Base-by-base conservation (phyloP, 2,113 vertebrate species). In the Neotragus moschatus region DNA sequence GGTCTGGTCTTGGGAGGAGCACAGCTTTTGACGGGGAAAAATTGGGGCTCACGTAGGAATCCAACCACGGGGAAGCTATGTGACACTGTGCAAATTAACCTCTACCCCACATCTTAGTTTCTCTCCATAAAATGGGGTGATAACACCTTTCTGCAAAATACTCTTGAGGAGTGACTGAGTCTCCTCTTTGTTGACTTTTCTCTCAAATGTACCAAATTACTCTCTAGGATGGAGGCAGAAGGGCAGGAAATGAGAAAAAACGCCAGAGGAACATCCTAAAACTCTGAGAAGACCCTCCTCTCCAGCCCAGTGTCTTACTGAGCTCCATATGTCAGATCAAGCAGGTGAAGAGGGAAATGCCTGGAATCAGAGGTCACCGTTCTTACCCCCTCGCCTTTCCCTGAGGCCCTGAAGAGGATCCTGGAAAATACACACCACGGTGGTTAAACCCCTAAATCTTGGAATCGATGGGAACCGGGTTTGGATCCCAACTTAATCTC, bases 331-430 rank as follows among this genome's bases (percentile, higher is more conserved):
- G 9, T 15, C n/a, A 77, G n/a, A 45, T 51, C n/a, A 39, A 61
- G 12, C 3, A 47, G 26, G 21, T 25, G 15, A 33, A 25, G 90
- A 25, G 23, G 85, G n/a, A 55, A 39, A 4, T 16, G 17, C 13
- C 45, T 10, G 45, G 17, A 51, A 39, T 9, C 30, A 14, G 8
- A 61, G 2, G 4, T 33, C 3, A 1, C n/a, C 7, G 0, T 7
- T 63, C 36, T 10, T 33, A 16, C 15, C 26, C 43, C 11, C 4
- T 47, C 15, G 17, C 49, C 17, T n/a, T 17, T 53, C 30, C 26
- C 30, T 7, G 13, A n/a, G 45, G n/a, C 30, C 70, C 51, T 49
- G 16, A 45, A n/a, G 26, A 19, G n/a, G 11, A 73, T 63, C 26
- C 30, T 92, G 6, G 33, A 47, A 91, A 61, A 49, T 33, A 28